Evolutionary conservation across 2,797 vertebrate species (phyloP), one percentile per base, ranked within the genome.

Genomic region (Hypotaenidia okinawae): DNA sequence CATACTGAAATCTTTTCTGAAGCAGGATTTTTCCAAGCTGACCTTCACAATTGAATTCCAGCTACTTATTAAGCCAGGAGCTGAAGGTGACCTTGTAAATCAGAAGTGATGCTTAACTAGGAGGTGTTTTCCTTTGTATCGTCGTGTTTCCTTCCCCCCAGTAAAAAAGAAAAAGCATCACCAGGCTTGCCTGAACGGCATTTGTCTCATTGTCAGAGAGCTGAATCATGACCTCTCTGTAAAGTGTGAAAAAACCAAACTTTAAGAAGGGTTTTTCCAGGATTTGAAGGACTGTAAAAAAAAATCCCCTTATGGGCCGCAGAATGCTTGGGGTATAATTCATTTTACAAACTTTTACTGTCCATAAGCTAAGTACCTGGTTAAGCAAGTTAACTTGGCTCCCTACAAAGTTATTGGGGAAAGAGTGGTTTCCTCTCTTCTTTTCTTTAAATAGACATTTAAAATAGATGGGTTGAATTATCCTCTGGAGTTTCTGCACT

Each of bases 401-500:
- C 27, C 67, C 52, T 66, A 23, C 9, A 2, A 37, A 75, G 90
- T 81, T 94, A 90, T 88, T 90, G 47, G 63, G 19, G 51, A 89
- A 72, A 74, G 92, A 89, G 83, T 37, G 7, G 14, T 87, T 86
- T 91, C 51, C 27, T 91, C 64, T 64, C 49, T n/a, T n/a, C n/a
- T n/a, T n/a, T 76, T 64, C 58, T 84, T 66, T 84, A 90, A 93
- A 86, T 28, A 87, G 58, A 51, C 59, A 51, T 80, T 96, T 95
- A 88, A 94, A 95, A 93, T 88, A 75, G 85, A 90, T 63, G 59
- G 33, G 51, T 66, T 93, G 47, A 90, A 91, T 91, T 91, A 81
- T 67, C 33, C 73, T 88, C 80, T 76, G 62, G 88, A 96, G 76
- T 86, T 95, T 90, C 85, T 93, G 45, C 62, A 73, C 51, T 81